Evolutionary conservation across 2,113 vertebrate species (phyloP).

Genomic region (Ptilonorhynchus violaceus): DNA sequence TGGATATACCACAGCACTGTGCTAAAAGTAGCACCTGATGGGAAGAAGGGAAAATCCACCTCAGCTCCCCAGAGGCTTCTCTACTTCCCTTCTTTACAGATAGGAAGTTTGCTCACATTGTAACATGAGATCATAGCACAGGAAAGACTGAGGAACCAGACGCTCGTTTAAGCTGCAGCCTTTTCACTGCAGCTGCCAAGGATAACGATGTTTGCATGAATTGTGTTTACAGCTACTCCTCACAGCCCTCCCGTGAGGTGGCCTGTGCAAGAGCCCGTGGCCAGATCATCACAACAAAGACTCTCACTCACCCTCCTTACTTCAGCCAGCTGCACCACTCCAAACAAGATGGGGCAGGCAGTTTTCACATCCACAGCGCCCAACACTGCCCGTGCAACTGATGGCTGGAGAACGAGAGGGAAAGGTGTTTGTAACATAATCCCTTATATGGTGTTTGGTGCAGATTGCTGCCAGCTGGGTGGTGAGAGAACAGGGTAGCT

Average conservation of each 20-base stretch:
- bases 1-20: neutral
- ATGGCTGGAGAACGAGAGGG: fast-evolving
- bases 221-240: neutral
- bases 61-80: slow-evolving; percentile 25
- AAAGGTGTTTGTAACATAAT: fast-evolving
- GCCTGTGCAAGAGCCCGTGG: neutral
- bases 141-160: slow-evolving; percentile 58
- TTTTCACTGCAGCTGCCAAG: slow-evolving; percentile 43
- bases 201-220: slow-evolving; percentile 8
- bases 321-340: neutral
- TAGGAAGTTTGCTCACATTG: slow-evolving; percentile 55
- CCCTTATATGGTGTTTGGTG: neutral
- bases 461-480: neutral
- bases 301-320: neutral
- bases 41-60: slow-evolving; percentile 48
- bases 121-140: slow-evolving; percentile 62
- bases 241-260: neutral
- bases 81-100: slow-evolving; percentile 49
- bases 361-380: neutral
- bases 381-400: fast-evolving
- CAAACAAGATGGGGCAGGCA: neutral
- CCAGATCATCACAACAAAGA: slow-evolving; percentile 24
- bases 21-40: slow-evolving; percentile 43
- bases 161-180: neutral
- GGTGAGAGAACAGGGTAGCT: neutral